Conservation (phyloP, 2,797 vertebrate genomes). For the Leptatherina wallacei region DNA sequence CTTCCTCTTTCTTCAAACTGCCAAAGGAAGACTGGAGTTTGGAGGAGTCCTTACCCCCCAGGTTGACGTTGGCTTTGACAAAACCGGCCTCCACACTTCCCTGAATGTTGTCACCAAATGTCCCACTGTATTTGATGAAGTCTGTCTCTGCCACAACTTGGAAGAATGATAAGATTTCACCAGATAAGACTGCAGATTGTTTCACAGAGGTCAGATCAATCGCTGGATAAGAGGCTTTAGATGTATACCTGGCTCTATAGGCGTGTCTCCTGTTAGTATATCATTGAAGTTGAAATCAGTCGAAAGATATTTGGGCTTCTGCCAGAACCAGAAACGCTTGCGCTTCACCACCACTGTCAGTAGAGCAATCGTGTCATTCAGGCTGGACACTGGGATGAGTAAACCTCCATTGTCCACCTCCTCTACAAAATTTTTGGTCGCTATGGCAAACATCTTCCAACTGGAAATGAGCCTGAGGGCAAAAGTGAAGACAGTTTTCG, state of each 20-base stretch:
- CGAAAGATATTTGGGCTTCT: conserved; percentile 88
- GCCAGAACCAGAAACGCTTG: conserved; percentile 90
- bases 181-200: neutral
- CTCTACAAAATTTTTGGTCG: conserved; percentile 90
- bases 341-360: conserved; percentile 89
- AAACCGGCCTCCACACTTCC: conserved; percentile 78
- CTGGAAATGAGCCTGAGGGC: conserved; percentile 7
- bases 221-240: rapidly evolving
- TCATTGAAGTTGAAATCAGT: conserved; percentile 88
- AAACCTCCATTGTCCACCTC: conserved; percentile 87
- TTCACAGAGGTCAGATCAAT: neutral
- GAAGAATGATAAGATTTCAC: neutral
- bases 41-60: conserved; percentile 77
- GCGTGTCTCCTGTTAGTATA: conserved; percentile 83
- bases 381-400: conserved; percentile 87
- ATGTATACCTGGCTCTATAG: conserved; percentile 86
- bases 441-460: conserved; percentile 91
- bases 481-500: neutral
- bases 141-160: conserved; percentile 87
- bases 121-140: conserved; percentile 89
- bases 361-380: conserved; percentile 86
- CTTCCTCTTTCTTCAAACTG: conserved; percentile 90
- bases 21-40: conserved; percentile 91
- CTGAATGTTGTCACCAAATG: conserved; percentile 76
- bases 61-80: conserved; percentile 69